Base-by-base conservation (phyloP, 2,113 vertebrate species). In the Pollimyrus isidori region DNA sequence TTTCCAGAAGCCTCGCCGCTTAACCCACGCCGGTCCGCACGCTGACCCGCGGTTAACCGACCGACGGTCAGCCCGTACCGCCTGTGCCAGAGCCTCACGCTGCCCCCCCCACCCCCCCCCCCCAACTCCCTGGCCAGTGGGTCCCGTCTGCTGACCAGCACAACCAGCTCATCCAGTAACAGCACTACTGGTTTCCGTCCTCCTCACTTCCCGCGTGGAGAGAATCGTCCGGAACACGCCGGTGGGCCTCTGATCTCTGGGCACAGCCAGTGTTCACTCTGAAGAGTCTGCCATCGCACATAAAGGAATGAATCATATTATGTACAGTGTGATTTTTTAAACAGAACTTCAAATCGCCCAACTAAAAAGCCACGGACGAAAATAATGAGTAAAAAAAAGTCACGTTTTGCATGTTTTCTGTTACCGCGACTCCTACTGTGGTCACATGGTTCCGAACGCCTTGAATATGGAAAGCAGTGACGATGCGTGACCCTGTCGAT, bases 151-250 rank as follows among this genome's bases (percentile, higher is more conserved):
- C 99, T 98, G 93, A 99, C 98, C 93, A 99, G 97, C 91, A 97
- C 96, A 94, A 99, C 98, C 93, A 99, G 97, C 91, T 99, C 98
- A 88, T 98, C 98, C 94, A 99, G 96, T 92, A 99, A 95, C 92
- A 99, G 97, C 95, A 99, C 98, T 93, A 99, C 98, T 84, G 45
- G 30, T 80, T 80, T 3, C 98, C 95, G 56, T 97, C 95, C 94
- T 99, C 99, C 95, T 99, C 98, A 99, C 95, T 99, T 98, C 98
- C 98, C 99, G 94, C 98, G 97, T 99, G 93, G 91, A 83, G 26
- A 89, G 39, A 85, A 13, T 76, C 30, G 13, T 76, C n/a, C 88
- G 19, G 39, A 2, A 35, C 50, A 17, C 35, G 1, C 50, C 50
- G n/a, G 35, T 13, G 1, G 42, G 42, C 7, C 2, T 0, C 45